Base-by-base conservation (phyloP, 1,140 invertebrate genomes). In the Cotesia glomerata region DNA sequence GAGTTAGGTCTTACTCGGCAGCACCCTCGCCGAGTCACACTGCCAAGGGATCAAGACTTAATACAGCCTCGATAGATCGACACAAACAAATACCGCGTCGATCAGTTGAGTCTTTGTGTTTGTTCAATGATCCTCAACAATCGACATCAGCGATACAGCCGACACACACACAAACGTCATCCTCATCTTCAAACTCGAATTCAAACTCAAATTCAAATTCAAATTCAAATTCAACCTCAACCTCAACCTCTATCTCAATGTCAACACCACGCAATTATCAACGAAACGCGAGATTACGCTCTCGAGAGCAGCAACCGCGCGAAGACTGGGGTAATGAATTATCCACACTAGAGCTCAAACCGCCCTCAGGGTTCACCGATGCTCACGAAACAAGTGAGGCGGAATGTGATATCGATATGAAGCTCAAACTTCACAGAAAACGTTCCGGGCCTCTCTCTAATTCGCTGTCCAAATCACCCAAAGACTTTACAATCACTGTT, bases 351-450 rank as follows among this genome's bases (percentile, higher is more conserved):
- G 84, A 86, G 71, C 77, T 86, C 58, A 86, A 86, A 63, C 86
- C 87, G 45, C 86, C 86, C 34, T 82, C 79, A 52, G 85, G 85
- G 34, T 88, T 88, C 74, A 85, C 79, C 51, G 86, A 88, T 67
- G 76, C 82, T 13, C 85, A 85, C 76, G 87, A 88, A 73, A 84
- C 82, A 58, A 88, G 86, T 77, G 86, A 88, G 72, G 86, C 86
- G 52, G 87, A 88, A 70, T 87, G 87, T 76, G 86, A 88, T 76
- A 86, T 87, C 75, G 85, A 88, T 73, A 82, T 85, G 74, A 84
- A 85, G 73, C 76, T 85, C 4, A 82, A 80, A 72, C 74, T 87
- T 18, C 83, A 85, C 39, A 81, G 80, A 56, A 85, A 82, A 70
- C 78, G 76, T 68, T 72, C 76, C 35, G 76, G 74, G 9, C 74